Conservation (phyloP, 2,797 vertebrate species). For the Galagoides demidoff region DNA sequence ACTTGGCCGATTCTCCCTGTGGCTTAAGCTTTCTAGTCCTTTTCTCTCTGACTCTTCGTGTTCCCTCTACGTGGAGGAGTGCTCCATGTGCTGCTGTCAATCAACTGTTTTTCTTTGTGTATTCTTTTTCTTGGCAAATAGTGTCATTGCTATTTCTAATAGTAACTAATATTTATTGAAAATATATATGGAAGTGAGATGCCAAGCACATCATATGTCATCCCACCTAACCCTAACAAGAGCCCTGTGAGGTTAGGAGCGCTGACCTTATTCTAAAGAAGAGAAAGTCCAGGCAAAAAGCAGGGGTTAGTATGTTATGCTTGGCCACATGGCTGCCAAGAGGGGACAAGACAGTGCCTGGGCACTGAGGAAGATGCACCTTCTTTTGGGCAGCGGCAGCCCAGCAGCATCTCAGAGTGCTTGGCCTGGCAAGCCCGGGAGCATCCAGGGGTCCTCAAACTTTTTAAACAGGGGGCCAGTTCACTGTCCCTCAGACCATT, state of each 20-base stretch:
- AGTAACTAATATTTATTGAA: not conserved
- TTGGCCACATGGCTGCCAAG: not conserved
- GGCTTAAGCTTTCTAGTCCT: not conserved
- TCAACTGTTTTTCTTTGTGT: not conserved
- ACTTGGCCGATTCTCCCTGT: not conserved
- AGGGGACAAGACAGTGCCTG: not conserved
- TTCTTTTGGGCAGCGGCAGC: not conserved
- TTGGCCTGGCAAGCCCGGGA: not conserved
- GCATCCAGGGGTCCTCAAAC: too few species aligned
- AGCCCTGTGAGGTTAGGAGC: not conserved
- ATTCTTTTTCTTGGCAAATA: not conserved
- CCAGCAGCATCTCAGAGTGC: not conserved
- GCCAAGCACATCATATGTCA: not conserved
- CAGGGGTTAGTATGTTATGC: not conserved
- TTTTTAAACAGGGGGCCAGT: too few species aligned
- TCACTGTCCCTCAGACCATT: too few species aligned
- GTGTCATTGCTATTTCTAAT: not conserved
- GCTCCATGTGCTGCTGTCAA: not conserved
- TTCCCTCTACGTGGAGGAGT: not conserved
- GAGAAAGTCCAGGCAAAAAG: not conserved
- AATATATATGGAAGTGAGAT: not conserved
- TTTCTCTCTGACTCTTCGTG: not conserved
- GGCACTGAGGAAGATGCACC: not conserved
- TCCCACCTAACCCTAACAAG: not conserved
- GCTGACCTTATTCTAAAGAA: not conserved